These are phyloP conservation scores for Aplodontia rufa DNA, from an alignment of 2,113 vertebrate genomes.

Conservation along the genomic window DNA sequence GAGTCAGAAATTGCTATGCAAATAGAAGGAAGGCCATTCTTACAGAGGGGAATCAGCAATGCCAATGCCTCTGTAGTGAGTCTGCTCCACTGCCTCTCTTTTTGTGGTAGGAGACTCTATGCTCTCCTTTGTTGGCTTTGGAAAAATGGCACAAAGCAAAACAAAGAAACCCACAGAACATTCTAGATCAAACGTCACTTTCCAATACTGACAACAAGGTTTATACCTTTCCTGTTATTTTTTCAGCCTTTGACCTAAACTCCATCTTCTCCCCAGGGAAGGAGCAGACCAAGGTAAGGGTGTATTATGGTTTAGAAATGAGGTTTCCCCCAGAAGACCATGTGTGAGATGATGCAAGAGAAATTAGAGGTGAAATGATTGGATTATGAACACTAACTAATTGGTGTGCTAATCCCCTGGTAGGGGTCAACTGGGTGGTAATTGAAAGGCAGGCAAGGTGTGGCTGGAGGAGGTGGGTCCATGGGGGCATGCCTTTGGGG, in stretches of 20 bases:
- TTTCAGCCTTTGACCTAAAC: neutral
- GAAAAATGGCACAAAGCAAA: conserved; percentile 3
- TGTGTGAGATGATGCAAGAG: no score
- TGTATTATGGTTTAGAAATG: no score
- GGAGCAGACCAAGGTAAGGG: neutral
- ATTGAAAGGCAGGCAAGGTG: no score
- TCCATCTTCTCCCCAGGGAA: neutral
- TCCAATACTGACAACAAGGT: neutral
- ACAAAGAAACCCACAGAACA: neutral
- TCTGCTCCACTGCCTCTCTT: neutral
- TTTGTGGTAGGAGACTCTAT: neutral
- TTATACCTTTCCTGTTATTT: neutral
- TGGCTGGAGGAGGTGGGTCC: no score
- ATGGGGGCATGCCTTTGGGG: no score
- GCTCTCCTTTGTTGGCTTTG: neutral
- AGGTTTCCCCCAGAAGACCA: no score
- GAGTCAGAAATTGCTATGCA: neutral
- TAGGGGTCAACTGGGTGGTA: no score
- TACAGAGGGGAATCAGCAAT: neutral
- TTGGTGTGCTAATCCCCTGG: no score
- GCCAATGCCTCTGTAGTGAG: neutral
- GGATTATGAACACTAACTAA: no score
- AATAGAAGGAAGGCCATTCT: neutral
- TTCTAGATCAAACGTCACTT: conserved; percentile 25
- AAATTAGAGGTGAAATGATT: no score